Percentiles rank a stretch among this genome's conserved stretches.
These are phyloP conservation scores for Trachemys scripta DNA, from an alignment of 2,113 vertebrate species.

Conservation along the genomic window DNA sequence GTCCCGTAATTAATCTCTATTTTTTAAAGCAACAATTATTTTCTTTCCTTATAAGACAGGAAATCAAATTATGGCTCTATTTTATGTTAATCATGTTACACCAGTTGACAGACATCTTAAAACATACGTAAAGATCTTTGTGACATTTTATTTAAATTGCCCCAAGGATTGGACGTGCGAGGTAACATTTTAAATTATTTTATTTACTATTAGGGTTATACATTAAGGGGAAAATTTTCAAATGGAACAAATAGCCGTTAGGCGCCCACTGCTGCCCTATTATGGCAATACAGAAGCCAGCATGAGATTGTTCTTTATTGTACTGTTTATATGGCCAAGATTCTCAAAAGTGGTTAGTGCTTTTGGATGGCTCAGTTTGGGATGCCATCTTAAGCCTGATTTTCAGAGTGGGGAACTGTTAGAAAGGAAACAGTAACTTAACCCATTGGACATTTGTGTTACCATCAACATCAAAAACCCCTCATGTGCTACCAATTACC, in stretches of 20 bases:
- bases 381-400: not conserved
- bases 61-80: not conserved
- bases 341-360: fast-evolving
- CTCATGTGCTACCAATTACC: not conserved
- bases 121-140: fast-evolving
- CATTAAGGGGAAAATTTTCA: not conserved
- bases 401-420: fast-evolving
- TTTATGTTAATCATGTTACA: fast-evolving
- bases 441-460: not conserved
- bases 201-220: not conserved
- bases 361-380: fast-evolving
- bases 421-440: slow-evolving; percentile 4
- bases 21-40: not conserved
- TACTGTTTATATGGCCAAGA: fast-evolving
- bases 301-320: not conserved
- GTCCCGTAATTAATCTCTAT: fast-evolving
- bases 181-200: not conserved
- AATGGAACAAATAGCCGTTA: not conserved
- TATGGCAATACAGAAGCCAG: fast-evolving
- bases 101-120: not conserved
- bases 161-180: slow-evolving; percentile 4
- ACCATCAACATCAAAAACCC: slow-evolving; percentile 23
- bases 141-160: slow-evolving; percentile 7
- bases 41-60: not conserved
- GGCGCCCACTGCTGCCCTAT: not conserved